Evolutionary conservation across 2,797 vertebrate genomes (phyloP).

Genomic region (Lateolabrax maculatus): DNA sequence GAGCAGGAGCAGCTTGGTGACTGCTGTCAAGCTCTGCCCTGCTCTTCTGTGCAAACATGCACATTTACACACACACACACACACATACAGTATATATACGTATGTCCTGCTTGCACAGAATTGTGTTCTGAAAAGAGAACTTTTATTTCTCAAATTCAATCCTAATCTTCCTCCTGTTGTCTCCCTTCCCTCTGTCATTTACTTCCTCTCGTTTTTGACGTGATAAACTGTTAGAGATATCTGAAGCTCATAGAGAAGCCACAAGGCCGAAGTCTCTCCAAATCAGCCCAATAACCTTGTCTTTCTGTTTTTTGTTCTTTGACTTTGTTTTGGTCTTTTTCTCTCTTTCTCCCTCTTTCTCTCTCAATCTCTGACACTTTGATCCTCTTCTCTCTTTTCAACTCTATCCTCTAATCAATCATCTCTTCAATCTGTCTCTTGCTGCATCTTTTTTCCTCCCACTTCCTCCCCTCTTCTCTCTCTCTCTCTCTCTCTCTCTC

Average conservation of each 20-base stretch:
- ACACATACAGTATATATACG: neutral
- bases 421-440: constrained; percentile 23
- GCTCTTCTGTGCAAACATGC: constrained; percentile 74
- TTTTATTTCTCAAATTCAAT: constrained; percentile 41
- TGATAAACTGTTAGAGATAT: constrained; percentile 38
- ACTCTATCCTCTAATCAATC: constrained; percentile 45
- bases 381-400: constrained; percentile 33
- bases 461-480: constrained; percentile 4
- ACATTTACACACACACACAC: neutral
- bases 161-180: constrained; percentile 54
- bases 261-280: constrained; percentile 41
- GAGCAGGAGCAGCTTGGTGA: constrained; percentile 77
- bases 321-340: constrained; percentile 47
- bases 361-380: constrained; percentile 28
- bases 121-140: constrained; percentile 59
- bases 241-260: constrained; percentile 52
- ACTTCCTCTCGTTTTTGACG: constrained; percentile 46
- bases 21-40: constrained; percentile 76
- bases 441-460: neutral
- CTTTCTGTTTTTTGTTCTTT: constrained; percentile 61
- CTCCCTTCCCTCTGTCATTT: constrained; percentile 66
- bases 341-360: constrained; percentile 39
- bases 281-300: constrained; percentile 73
- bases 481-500: no score
- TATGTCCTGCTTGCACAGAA: constrained; percentile 35